Evolutionary conservation across 2,113 vertebrate species (phyloP).

Genomic region (Trochalopteron elliotii): DNA sequence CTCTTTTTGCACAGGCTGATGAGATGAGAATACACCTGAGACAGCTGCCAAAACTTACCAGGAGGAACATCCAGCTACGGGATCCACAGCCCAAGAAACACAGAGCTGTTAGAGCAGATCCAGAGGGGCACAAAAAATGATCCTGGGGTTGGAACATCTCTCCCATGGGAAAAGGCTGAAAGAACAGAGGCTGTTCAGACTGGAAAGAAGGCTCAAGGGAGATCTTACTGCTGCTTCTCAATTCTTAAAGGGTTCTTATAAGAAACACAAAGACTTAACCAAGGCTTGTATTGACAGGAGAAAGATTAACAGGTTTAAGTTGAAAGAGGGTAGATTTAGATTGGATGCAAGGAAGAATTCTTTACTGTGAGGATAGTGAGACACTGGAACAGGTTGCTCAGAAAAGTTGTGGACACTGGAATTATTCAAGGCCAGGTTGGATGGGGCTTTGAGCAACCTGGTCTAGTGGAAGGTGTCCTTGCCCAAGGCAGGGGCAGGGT

Average conservation of each 20-base stretch:
- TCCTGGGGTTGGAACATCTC: background rate
- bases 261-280: background rate
- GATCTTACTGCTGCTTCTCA: background rate
- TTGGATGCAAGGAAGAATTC: background rate
- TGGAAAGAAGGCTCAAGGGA: background rate
- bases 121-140: background rate
- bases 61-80: background rate
- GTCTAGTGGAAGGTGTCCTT: background rate
- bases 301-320: background rate
- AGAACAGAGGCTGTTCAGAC: background rate
- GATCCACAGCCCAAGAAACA: background rate
- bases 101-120: fast-evolving
- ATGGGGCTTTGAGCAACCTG: background rate
- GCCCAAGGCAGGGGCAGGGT: background rate
- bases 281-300: background rate
- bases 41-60: background rate
- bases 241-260: background rate
- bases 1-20: background rate
- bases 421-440: background rate
- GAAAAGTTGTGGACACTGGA: background rate
- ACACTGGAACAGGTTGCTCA: background rate
- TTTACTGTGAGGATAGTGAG: background rate
- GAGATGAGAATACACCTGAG: background rate
- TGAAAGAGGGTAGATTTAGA: background rate
- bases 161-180: background rate